A percentile compares a stretch with the other conserved stretches of the same genome.
These are phyloP conservation scores for Aethes cnicana DNA, from an alignment of 2,888 invertebrate genomes.

Conservation along the genomic window DNA sequence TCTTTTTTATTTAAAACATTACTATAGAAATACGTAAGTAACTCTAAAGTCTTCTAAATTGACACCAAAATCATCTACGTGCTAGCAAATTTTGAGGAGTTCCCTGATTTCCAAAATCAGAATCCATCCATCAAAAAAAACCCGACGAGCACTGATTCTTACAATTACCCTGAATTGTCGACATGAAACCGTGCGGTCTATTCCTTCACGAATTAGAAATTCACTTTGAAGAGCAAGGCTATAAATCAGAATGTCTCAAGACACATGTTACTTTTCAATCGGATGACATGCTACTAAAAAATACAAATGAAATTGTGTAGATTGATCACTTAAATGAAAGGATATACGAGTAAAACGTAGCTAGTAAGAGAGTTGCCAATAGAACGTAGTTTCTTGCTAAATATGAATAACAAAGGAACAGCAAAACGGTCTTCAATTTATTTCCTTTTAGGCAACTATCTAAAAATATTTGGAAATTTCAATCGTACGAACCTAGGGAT, in stretches of 20 bases:
- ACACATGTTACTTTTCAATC: background rate
- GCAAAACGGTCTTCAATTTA: conserved; percentile 25
- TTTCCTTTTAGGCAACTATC: conserved; percentile 15
- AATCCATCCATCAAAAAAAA: no score
- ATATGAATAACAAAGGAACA: conserved; percentile 27
- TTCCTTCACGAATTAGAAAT: background rate
- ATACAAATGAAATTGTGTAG: background rate
- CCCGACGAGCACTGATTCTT: no score
- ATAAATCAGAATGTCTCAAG: background rate
- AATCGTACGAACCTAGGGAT: background rate
- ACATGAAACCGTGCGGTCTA: background rate
- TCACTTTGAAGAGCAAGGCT: background rate
- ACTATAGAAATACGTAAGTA: no score
- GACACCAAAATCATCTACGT: no score
- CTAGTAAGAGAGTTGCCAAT: no score
- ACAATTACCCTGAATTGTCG: no score
- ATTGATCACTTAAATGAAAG: background rate
- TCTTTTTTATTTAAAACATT: no score
- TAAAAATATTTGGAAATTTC: conserved; percentile 16
- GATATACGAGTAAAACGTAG: background rate
- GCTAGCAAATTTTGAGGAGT: no score
- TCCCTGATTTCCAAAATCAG: no score
- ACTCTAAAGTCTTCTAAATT: no score
- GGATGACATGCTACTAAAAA: background rate
- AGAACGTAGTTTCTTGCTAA: no score